These are phyloP conservation scores for Poecilobothrus nobilitatus DNA, from an alignment of 2,888 invertebrate species.

Conservation along the genomic window DNA sequence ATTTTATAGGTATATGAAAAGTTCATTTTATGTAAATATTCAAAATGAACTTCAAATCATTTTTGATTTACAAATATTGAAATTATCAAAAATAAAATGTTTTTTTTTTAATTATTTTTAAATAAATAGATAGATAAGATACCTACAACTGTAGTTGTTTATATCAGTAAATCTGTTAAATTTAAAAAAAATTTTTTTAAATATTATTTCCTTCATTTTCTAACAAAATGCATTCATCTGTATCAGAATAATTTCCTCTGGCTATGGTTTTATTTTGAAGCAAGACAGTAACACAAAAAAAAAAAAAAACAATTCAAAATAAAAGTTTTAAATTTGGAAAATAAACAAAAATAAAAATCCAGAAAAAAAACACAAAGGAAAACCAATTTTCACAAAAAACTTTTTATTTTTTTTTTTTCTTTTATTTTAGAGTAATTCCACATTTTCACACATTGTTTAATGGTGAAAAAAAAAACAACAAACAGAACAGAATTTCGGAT, in stretches of 20 bases:
- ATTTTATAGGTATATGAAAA: too few relatives aligned
- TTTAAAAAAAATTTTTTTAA: too few relatives aligned
- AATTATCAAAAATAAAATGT: too few relatives aligned
- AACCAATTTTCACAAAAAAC: not conserved
- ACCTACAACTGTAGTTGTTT: too few relatives aligned
- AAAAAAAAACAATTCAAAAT: not conserved
- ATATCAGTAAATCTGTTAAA: too few relatives aligned
- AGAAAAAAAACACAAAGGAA: not conserved
- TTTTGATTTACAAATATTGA: too few relatives aligned
- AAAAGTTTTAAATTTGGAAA: too few relatives aligned
- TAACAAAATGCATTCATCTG: not conserved
- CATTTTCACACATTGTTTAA: slow-evolving; percentile 4
- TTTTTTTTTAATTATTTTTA: too few relatives aligned
- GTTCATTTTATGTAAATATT: too few relatives aligned
- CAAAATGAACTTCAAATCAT: too few relatives aligned
- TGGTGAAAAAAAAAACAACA: not conserved
- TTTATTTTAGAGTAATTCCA: not conserved
- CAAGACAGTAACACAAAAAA: not conserved
- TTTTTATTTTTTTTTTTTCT: not conserved
- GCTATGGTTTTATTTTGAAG: not conserved
- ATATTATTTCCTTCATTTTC: not conserved
- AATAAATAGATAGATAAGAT: too few relatives aligned
- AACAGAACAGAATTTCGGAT: not conserved
- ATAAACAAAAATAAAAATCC: not conserved
- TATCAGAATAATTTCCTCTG: not conserved